Evolutionary conservation across 2,797 vertebrate genomes (phyloP).

Genomic region (Erethizon dorsatum): DNA sequence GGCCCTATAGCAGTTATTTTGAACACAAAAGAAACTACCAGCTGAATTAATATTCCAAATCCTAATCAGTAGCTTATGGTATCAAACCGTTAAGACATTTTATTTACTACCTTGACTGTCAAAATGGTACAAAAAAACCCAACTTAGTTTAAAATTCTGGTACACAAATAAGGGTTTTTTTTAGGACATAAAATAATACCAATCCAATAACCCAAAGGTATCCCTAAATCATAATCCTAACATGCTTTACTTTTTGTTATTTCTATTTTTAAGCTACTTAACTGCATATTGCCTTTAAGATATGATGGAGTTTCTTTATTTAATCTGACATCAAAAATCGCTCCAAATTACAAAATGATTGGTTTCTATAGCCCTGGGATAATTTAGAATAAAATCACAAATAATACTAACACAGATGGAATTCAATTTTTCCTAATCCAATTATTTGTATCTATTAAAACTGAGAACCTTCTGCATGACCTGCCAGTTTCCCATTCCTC

Average conservation of each 20-base stretch:
- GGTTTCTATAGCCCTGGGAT: constrained; percentile 53
- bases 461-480: constrained; percentile 36
- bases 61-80: not conserved
- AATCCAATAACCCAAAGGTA: constrained; percentile 35
- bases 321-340: constrained; percentile 67
- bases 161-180: constrained; percentile 3
- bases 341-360: constrained; percentile 78
- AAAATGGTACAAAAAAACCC: constrained; percentile 16
- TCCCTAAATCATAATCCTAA: not conserved
- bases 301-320: constrained; percentile 44
- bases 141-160: constrained; percentile 27
- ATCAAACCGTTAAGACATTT: constrained; percentile 29
- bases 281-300: not conserved
- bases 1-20: not conserved
- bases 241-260: constrained; percentile 45
- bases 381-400: constrained; percentile 74
- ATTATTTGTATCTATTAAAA: constrained; percentile 60
- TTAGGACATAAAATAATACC: constrained; percentile 62
- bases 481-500: constrained; percentile 71
- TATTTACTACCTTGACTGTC: constrained; percentile 52
- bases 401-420: constrained; percentile 33
- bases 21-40: constrained; percentile 60
- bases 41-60: not conserved
- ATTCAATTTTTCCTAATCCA: constrained; percentile 66
- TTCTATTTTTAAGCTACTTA: constrained; percentile 67